Percentiles rank a stretch among this genome's conserved stretches.
Evolutionary conservation across 2,797 vertebrate genomes (phyloP).

Genomic region (Gorsachius magnificus): DNA sequence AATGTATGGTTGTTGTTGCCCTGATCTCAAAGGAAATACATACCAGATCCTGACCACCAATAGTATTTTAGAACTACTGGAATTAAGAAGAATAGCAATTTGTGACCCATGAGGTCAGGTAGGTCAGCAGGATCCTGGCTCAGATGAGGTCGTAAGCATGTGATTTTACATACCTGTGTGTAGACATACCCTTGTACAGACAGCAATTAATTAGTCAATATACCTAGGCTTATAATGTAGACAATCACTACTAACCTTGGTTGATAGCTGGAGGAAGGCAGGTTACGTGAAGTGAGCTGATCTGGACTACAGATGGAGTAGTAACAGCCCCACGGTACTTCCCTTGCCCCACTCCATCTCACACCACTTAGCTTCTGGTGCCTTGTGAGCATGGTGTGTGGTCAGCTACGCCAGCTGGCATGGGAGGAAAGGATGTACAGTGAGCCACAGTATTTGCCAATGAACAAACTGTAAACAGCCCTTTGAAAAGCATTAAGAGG

Average conservation of each 20-base stretch:
- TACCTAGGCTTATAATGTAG: not conserved
- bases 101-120: not conserved
- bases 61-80: not conserved
- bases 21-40: not conserved
- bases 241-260: not conserved
- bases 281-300: not conserved
- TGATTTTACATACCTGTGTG: not conserved
- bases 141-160: not conserved
- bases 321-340: not conserved
- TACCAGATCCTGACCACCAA: not conserved
- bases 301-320: not conserved
- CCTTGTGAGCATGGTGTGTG: fast-evolving
- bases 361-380: not conserved
- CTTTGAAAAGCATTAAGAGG: not conserved
- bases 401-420: not conserved
- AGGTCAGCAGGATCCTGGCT: not conserved
- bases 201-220: not conserved
- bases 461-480: not conserved
- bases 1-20: not conserved
- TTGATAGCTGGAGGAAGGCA: not conserved
- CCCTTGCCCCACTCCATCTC: not conserved
- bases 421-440: not conserved
- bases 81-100: not conserved
- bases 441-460: not conserved
- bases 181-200: not conserved